Evolutionary conservation across 2,888 invertebrate species (phyloP).

Genomic region (Thumatha senex): DNA sequence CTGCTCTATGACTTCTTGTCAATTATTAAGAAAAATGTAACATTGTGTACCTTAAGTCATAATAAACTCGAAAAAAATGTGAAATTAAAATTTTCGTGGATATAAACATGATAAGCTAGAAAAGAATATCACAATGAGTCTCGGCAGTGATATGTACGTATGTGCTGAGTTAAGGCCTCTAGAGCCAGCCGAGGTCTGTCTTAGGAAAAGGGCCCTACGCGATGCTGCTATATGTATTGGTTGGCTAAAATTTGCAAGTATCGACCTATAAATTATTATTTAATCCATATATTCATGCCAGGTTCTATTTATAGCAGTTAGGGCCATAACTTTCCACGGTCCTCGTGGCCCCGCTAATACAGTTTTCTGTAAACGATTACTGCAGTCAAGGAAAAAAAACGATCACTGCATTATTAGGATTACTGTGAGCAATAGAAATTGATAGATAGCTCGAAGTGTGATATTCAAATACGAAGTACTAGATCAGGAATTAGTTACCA

Average conservation of each 20-base stretch:
- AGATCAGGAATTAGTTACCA: too few relatives aligned
- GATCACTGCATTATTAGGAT: too few relatives aligned
- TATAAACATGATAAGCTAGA: background rate
- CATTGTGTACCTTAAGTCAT: background rate
- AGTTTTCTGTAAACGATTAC: too few relatives aligned
- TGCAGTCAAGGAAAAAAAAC: too few relatives aligned
- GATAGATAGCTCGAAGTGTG: too few relatives aligned
- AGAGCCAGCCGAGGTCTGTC: conserved; percentile 31
- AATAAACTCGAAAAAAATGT: conserved; percentile 1
- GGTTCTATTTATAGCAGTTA: too few relatives aligned
- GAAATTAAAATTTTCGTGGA: background rate
- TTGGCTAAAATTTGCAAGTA: conserved; percentile 59
- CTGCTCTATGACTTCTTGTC: background rate
- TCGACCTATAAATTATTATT: background rate
- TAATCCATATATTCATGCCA: background rate
- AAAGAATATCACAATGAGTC: background rate
- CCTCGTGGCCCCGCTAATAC: too few relatives aligned
- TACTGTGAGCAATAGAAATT: too few relatives aligned
- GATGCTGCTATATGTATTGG: conserved; percentile 57
- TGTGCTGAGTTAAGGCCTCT: conserved; percentile 29
- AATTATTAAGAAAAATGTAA: background rate
- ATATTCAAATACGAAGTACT: too few relatives aligned
- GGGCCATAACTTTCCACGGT: too few relatives aligned
- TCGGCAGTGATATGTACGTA: conserved; percentile 23
- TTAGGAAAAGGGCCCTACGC: conserved; percentile 42